Percentiles rank a stretch among this genome's conserved stretches.
Evolutionary conservation across 2,113 vertebrate genomes (phyloP).

Genomic region (Hippocampus barbouri): DNA sequence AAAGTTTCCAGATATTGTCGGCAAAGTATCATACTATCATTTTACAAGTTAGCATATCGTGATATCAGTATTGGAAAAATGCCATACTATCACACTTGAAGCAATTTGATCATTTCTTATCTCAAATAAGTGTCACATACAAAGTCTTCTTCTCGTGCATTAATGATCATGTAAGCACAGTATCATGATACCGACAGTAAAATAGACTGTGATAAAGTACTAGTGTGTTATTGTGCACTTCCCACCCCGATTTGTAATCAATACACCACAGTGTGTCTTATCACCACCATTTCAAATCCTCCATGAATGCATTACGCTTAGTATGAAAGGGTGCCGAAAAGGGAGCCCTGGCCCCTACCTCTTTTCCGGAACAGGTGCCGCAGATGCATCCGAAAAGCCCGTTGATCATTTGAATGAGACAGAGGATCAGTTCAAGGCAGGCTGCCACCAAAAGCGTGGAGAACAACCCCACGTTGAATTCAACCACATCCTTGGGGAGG

Average conservation of each 20-base stretch:
- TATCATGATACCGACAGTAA: neutral
- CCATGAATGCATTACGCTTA: too few species aligned
- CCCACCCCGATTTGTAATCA: too few species aligned
- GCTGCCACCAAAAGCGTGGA: slow-evolving; percentile 42
- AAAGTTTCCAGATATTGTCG: neutral
- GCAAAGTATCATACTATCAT: neutral
- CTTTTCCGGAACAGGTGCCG: slow-evolving; percentile 57
- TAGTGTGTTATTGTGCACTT: too few species aligned
- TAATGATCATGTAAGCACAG: neutral
- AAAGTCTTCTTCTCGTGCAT: too few species aligned
- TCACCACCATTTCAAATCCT: too few species aligned
- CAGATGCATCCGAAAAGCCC: slow-evolving; percentile 71
- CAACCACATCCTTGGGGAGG: slow-evolving; percentile 43
- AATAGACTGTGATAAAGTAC: neutral
- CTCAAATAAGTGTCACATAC: too few species aligned
- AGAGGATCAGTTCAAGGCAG: slow-evolving; percentile 50
- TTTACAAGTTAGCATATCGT: too few species aligned
- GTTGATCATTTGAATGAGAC: slow-evolving; percentile 60
- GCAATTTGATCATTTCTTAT: too few species aligned
- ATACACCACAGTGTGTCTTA: too few species aligned
- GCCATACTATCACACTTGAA: too few species aligned
- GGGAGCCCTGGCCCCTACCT: slow-evolving; percentile 37
- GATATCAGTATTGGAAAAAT: too few species aligned
- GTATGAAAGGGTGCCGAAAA: too few species aligned
- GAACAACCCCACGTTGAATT: slow-evolving; percentile 70